Base-by-base conservation (phyloP, 2,797 vertebrate species). In the Oreonectes daqikongensis region DNA sequence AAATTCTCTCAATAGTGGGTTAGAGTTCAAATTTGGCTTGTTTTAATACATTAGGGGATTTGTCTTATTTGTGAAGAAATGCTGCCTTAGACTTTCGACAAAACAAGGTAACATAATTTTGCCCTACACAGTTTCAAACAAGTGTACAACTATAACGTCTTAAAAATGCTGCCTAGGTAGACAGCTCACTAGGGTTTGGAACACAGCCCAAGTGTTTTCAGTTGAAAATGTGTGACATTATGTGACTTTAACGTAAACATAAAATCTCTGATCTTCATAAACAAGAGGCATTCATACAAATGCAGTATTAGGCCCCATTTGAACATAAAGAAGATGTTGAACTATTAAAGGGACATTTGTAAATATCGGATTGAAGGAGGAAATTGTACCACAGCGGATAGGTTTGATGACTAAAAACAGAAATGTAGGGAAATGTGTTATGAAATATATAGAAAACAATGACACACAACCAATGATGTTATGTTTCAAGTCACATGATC, bases 101-200 rank as follows among this genome's bases (percentile, higher is more conserved):
- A 35, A 35, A 35, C 7, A 35, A 8, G 20, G 50, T 53, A 2
- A 53, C 55, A 53, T 10, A 50, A 20, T 68, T 32, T 50, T 50
- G 11, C 11, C 30, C 30, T 4, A 30, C 2, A 30, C 2, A 4
- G 0, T 50, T 10, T 11, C 26, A 38, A 52, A 22, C 46, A 32
- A 8, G 4, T 15, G 4, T 28, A 4, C 26, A 26, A 22, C 22
- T 14, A 26, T 3, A 0, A 24, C 9, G n/a, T 52, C n/a, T 52
- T n/a, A 52, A 12, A 55, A 26, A 26, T 55, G 11, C 22, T 55
- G 24, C 30, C 15, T 17, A 69, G 46, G 18, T 67, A 22, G 57
- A 40, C 38, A 50, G 10, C 59, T 52, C 24, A 59, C 59, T 40
- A 53, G 46, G 30, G 46, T 74, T 73, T 74, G 72, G 22, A 53